Evolutionary conservation across 2,888 invertebrate genomes (phyloP), one percentile per base, ranked within the genome.

Genomic region (Auanema freiburgensis): DNA sequence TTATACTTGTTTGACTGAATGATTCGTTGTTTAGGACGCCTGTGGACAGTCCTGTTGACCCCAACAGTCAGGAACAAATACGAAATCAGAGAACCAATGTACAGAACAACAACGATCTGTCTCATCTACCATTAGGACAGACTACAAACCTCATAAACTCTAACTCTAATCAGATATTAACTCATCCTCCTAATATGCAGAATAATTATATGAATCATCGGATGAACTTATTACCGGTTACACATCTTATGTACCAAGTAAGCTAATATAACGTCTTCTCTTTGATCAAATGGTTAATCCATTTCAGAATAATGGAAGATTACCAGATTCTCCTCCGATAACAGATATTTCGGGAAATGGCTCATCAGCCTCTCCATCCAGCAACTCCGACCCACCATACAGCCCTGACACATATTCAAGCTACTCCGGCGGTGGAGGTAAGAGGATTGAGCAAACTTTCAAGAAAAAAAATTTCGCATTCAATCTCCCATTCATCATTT

Each of bases 291-390:
- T n/a, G n/a, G n/a, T n/a, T n/a, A n/a, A 46, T 18, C 16, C 21
- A 2, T 56, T 62, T 23, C 41, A 62, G 62, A 61, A 61, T 42
- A 42, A 46, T 14, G 23, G 54, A 10, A 43, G 79, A 14, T 69
- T 82, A 51, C 82, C 80, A 43, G 80, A 81, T 63, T 75, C 77
- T 18, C 82, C 82, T 49, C 82, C 82, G 11, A 77, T 83, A 54
- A 83, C 82, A 8, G 82, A 82, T 57, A 33, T 33, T 8, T 77
- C 77, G 24, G 79, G 71, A 10, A 76, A 72, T 16, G 79, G 74
- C 21, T 73, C 73, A 4, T 73, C 74, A 6, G 74, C 77, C n/a
- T 80, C 80, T 0, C 80, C 80, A n/a, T 75, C 76, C 0, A 71
- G 70, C 44, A 78, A 75, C 60, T 78, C 80, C 5, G 80, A 80